These are phyloP conservation scores for Pollachius pollachius DNA, from an alignment of 2,113 vertebrate species.

Conservation along the genomic window DNA sequence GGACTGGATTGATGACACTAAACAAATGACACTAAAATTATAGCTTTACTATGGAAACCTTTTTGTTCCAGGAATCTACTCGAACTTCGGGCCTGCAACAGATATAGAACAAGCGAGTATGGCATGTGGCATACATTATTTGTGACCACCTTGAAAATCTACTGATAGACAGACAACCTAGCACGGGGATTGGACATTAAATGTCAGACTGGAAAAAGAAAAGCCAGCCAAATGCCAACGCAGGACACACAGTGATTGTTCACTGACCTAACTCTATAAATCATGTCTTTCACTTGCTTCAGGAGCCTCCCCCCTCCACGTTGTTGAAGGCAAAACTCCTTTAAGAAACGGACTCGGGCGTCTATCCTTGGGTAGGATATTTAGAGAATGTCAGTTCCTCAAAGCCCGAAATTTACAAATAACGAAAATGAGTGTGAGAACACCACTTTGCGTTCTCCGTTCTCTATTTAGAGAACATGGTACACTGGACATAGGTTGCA, in stretches of 20 bases:
- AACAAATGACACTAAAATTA: too few relatives aligned
- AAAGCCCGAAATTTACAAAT: slow-evolving; percentile 4
- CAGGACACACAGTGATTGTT: slow-evolving; percentile 22
- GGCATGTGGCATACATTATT: background rate
- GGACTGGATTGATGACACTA: too few relatives aligned
- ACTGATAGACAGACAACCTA: slow-evolving; percentile 1
- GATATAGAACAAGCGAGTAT: background rate
- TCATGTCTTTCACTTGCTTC: background rate
- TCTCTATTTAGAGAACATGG: slow-evolving; percentile 41
- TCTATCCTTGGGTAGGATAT: background rate
- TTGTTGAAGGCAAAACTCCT: too few relatives aligned
- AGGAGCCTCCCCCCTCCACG: too few relatives aligned
- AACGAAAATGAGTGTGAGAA: slow-evolving; percentile 16
- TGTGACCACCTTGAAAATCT: slow-evolving; percentile 11
- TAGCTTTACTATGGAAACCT: slow-evolving; percentile 4
- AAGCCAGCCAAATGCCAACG: slow-evolving; percentile 45
- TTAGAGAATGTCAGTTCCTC: slow-evolving; percentile 13
- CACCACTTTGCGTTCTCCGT: slow-evolving; percentile 25
- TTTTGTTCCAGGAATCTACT: too few relatives aligned
- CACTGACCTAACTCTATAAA: slow-evolving; percentile 26
- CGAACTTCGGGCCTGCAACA: slow-evolving; percentile 1
- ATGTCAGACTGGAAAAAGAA: slow-evolving; percentile 35
- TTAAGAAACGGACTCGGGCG: background rate
- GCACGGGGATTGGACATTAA: slow-evolving; percentile 22
- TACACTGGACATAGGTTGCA: slow-evolving; percentile 20